Evolutionary conservation across 2,797 vertebrate species (phyloP).

Genomic region (Taeniopygia guttata): DNA sequence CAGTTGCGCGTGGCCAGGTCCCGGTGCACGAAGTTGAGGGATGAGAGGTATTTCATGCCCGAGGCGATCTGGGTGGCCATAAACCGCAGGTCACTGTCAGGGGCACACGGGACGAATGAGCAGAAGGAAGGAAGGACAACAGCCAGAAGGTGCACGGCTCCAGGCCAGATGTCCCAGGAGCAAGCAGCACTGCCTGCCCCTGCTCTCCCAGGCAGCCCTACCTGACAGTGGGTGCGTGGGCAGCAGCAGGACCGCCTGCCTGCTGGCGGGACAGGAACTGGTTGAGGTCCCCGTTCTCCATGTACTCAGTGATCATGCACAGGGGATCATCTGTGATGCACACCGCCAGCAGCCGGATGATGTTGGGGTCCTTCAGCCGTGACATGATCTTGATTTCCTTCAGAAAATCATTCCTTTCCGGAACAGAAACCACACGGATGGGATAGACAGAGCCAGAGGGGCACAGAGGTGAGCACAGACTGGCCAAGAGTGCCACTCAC

Average conservation of each 20-base stretch:
- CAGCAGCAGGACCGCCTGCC: constrained; percentile 47
- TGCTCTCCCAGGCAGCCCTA: constrained; percentile 36
- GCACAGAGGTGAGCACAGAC: neutral
- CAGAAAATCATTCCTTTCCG: constrained; percentile 94
- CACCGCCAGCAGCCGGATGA: constrained; percentile 93
- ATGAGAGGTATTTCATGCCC: constrained; percentile 97
- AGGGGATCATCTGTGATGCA: constrained; percentile 92
- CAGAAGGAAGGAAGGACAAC: fast-evolving
- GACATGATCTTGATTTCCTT: constrained; percentile 99
- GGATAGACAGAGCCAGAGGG: constrained; percentile 3
- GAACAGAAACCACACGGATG: constrained; percentile 20
- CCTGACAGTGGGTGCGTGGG: constrained; percentile 83
- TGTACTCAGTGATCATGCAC: constrained; percentile 99
- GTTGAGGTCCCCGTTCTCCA: constrained; percentile 98
- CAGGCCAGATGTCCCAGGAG: fast-evolving
- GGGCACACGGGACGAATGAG: neutral
- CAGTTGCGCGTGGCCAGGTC: constrained; percentile 97
- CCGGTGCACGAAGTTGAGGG: constrained; percentile 95
- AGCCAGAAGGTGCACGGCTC: fast-evolving
- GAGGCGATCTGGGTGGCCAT: constrained; percentile 97
- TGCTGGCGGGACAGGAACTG: constrained; percentile 96
- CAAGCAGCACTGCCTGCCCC: neutral
- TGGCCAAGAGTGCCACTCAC: neutral
- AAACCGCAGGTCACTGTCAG: constrained; percentile 84
- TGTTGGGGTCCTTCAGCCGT: constrained; percentile 96